Base-by-base conservation (phyloP, 2,888 invertebrate genomes). In the Lymantria dispar region DNA sequence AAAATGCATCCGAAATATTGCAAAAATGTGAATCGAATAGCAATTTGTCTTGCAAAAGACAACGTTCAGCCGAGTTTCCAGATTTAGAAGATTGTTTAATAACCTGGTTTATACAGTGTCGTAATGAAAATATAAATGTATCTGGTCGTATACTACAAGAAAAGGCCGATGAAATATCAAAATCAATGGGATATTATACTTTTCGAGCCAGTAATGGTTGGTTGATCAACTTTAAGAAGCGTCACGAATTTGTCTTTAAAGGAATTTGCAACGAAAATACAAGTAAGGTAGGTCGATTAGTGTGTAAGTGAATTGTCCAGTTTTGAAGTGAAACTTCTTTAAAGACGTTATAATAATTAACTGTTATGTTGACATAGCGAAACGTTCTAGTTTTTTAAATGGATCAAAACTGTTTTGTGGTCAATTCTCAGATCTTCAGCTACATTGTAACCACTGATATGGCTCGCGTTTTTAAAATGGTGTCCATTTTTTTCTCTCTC, bases 201-300 rank as follows among this genome's bases (percentile, higher is more conserved):
- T 65, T 59, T 53, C 51, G 40, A 7, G 58, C 53, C 41, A 62
- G 62, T 41, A 60, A 65, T 22, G 60, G 62, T 30, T 64, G 59
- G 61, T 58, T 62, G 54, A 53, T 54, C 48, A 48, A 52, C 50
- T 56, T 58, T 56, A 58, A 56, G 45, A 58, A 29, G 33, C 45
- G 58, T 37, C 47, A 58, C 48, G 51, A 54, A 38, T 53, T 57
- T 48, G 50, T 53, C 41, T 62, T 57, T 43, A 58, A 57, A 53
- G 58, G 56, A 45, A 49, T 38, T 43, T 39, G 43, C 46, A 58
- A 55, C 22, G 56, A 55, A 53, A 55, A 57, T 52, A 50, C 47
- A 52, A 47, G 48, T 50, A 22, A 22, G 22, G 22, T 22, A 22
- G 22, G 22, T 22, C n/a, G 22, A 3, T 22, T 3, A 22, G 22